Percentiles rank a stretch among this genome's conserved stretches.
Evolutionary conservation across 2,113 vertebrate genomes (phyloP).

Genomic region (Leptocoma aspasia): DNA sequence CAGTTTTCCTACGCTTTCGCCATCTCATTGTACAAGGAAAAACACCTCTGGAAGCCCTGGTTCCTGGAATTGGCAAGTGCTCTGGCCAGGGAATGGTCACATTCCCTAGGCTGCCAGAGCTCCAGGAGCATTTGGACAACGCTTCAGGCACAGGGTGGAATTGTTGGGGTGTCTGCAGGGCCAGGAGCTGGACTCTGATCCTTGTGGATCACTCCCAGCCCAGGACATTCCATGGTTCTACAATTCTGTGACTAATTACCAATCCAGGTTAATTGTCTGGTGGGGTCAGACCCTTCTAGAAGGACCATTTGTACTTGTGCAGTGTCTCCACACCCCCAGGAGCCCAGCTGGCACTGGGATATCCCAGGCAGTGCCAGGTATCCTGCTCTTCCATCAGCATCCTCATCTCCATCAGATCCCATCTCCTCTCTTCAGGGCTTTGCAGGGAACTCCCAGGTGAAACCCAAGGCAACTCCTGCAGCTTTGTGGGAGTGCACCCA

Average conservation of each 20-base stretch:
- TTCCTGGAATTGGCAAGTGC: neutral
- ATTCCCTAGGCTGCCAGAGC: neutral
- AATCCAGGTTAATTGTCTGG: neutral
- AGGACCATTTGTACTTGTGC: neutral
- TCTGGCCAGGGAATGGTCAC: neutral
- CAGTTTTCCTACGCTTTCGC: neutral
- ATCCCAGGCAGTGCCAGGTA: neutral
- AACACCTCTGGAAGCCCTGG: neutral
- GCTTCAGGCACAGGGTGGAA: neutral
- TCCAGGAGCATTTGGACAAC: neutral
- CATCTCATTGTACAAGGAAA: neutral
- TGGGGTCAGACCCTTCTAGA: neutral
- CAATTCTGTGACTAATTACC: neutral
- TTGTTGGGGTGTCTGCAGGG: neutral
- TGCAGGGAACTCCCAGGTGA: neutral
- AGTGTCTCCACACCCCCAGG: too few relatives aligned
- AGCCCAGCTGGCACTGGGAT: neutral
- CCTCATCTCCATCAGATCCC: neutral
- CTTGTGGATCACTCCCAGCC: neutral
- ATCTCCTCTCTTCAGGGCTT: neutral
- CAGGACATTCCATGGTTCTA: neutral
- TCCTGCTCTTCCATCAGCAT: neutral
- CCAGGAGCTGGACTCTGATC: neutral
- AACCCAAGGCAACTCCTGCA: neutral
- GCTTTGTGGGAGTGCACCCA: neutral